Conservation (phyloP, 2,888 invertebrate species). For the Cerastis rubricosa region DNA sequence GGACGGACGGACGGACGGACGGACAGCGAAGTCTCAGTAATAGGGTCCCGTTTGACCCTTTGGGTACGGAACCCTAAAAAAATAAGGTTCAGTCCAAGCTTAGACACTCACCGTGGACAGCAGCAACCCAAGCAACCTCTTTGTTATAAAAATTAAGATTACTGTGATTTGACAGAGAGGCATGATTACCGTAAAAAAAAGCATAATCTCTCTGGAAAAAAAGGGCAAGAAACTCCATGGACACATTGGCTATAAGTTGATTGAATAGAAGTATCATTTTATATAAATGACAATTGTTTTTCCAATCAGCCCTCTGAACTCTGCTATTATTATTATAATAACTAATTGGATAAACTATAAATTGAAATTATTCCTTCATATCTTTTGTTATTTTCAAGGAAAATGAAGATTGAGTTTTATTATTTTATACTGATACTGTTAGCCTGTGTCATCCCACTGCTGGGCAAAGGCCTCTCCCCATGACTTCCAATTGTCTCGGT, state of each 20-base stretch:
- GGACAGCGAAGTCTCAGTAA: no score
- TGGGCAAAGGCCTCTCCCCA: no score
- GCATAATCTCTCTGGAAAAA: not conserved
- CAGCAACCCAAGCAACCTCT: not conserved
- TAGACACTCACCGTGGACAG: not conserved
- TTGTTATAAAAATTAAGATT: not conserved
- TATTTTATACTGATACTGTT: no score
- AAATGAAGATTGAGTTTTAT: not conserved
- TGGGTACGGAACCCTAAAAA: no score
- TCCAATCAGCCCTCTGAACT: not conserved
- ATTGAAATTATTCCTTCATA: not conserved
- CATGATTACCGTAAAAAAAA: not conserved
- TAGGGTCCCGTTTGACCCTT: no score
- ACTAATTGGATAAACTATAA: slow-evolving; percentile 16
- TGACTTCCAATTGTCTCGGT: no score
- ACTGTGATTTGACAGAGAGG: not conserved
- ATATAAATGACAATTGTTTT: not conserved
- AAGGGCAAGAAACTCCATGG: no score
- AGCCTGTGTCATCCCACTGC: no score
- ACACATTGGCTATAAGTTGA: not conserved
- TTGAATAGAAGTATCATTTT: not conserved
- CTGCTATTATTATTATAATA: not conserved
- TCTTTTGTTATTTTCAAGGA: not conserved
- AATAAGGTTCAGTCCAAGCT: not conserved
- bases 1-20: no score